phyloP scores from a whole-genome alignment of 1,140 invertebrate species.

The Copidosoma floridanum region DNA sequence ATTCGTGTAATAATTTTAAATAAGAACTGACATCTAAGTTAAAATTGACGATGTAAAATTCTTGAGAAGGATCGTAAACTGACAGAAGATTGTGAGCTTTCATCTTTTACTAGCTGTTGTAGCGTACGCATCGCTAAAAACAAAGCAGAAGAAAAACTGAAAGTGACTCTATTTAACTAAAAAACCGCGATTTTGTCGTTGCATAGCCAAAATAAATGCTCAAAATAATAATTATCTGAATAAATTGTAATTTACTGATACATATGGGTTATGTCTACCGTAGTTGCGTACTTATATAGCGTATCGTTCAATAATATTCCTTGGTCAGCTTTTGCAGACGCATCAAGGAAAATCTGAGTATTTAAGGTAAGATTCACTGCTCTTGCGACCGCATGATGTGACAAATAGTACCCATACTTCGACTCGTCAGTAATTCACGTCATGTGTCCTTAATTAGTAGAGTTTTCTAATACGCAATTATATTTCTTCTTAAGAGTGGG shows the following conservation, averaged over 20 bases:
- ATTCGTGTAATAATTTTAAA: not conserved
- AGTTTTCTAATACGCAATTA: conserved; percentile 36
- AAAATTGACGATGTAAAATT: no score
- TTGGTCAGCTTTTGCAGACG: not conserved
- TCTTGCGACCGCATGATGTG: not conserved
- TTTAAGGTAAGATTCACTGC: not conserved
- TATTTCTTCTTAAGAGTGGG: conserved; percentile 33
- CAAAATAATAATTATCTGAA: no score
- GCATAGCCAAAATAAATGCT: no score
- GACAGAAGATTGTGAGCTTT: conserved; percentile 26
- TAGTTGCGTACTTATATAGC: conserved; percentile 7
- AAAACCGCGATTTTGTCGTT: conserved; percentile 3
- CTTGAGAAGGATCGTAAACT: no score
- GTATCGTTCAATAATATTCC: conserved; percentile 39
- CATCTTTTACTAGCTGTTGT: conserved; percentile 1
- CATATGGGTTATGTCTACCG: no score
- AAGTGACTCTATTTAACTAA: conserved; percentile 31
- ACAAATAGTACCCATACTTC: conserved; percentile 37
- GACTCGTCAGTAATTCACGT: conserved; percentile 17
- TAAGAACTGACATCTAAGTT: no score
- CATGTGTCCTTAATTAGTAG: conserved; percentile 26
- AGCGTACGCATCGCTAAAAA: no score
- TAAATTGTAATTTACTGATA: no score
- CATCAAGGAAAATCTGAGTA: not conserved
- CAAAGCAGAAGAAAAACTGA: conserved; percentile 26